Conservation (phyloP, 2,797 vertebrate species). For the Chloroceryle inda region DNA sequence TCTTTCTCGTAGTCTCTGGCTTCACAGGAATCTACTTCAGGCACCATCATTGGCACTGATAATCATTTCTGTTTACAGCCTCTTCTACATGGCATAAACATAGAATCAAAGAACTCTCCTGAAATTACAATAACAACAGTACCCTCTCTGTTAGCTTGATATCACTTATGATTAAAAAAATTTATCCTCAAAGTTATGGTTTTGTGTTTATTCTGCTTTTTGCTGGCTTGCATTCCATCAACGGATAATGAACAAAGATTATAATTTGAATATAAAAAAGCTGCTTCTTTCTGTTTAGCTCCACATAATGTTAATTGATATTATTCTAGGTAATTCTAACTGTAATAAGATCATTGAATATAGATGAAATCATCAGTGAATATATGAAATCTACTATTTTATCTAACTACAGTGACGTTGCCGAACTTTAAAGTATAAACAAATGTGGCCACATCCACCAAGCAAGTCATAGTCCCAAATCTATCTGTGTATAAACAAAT, state of each 20-base stretch:
- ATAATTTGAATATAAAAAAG: not conserved
- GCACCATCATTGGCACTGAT: not conserved
- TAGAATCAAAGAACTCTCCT: not conserved
- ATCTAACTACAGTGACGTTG: not conserved
- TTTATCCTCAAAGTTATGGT: not conserved
- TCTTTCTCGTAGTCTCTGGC: not conserved
- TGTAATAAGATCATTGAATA: not conserved
- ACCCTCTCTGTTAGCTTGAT: not conserved
- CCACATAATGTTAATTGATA: not conserved
- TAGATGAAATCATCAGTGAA: not conserved
- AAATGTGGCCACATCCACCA: not conserved
- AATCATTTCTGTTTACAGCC: constrained; percentile 26
- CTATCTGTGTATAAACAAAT: not conserved
- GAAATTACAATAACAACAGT: not conserved
- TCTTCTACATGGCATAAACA: constrained; percentile 16
- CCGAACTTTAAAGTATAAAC: not conserved
- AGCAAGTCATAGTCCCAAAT: not conserved
- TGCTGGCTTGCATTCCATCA: not conserved
- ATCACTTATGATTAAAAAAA: not conserved
- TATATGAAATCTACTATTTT: not conserved
- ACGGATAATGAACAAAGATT: not conserved
- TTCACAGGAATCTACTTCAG: constrained; percentile 36
- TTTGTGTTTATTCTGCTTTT: not conserved
- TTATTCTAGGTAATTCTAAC: not conserved
- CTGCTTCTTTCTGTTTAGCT: not conserved